Percentiles rank a stretch among this genome's conserved stretches.
phyloP scores from a whole-genome alignment of 2,888 invertebrate genomes.

The Taphrorychus bicolor region DNA sequence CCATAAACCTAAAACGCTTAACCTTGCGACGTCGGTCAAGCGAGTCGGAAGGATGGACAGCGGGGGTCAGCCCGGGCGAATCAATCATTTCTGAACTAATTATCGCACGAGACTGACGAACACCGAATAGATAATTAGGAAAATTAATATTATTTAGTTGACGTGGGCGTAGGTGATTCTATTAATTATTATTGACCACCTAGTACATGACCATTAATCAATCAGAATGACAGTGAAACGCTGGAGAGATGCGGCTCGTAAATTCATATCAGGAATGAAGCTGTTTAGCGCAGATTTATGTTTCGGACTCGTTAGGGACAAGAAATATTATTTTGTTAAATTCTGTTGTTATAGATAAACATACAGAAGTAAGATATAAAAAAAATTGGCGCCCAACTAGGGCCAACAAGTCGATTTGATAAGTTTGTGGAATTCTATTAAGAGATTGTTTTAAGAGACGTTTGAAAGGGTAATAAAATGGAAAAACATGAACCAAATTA shows the following conservation, averaged over 20 bases:
- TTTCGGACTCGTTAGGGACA: no score
- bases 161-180: conserved; percentile 39
- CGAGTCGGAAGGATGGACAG: background rate
- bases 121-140: conserved; percentile 46
- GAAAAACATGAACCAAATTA: no score
- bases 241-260: background rate
- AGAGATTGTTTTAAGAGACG: no score
- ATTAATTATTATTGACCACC: conserved; percentile 43
- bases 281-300: background rate
- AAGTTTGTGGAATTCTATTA: no score
- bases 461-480: no score
- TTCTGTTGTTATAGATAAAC: no score
- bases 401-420: no score
- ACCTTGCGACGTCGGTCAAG: background rate
- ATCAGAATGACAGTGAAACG: conserved; percentile 7
- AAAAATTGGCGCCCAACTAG: no score
- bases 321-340: no score
- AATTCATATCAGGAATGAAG: background rate
- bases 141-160: conserved; percentile 49
- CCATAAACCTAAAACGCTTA: background rate
- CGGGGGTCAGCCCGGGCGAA: conserved; percentile 15
- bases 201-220: conserved; percentile 6
- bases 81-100: conserved; percentile 49
- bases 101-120: conserved; percentile 45
- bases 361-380: no score